Evolutionary conservation across 2,888 invertebrate genomes (phyloP).

Genomic region (Cancer borealis): DNA sequence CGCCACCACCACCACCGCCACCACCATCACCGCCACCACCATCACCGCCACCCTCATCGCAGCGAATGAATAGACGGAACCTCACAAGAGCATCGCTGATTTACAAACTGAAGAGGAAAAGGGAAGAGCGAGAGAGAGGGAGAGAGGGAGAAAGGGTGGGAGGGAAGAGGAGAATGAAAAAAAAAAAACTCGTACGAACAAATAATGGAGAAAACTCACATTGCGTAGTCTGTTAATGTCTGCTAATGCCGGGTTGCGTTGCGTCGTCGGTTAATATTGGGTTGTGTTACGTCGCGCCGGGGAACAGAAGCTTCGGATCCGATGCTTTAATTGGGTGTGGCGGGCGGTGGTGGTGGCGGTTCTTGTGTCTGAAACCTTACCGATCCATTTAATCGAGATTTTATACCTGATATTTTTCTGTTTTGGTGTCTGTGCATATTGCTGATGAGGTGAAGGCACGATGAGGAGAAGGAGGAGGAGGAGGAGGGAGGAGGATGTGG

Average conservation of each 20-base stretch:
- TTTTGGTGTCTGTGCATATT: not conserved
- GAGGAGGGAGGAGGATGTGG: no score
- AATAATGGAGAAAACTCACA: not conserved
- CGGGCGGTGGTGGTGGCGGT: not conserved
- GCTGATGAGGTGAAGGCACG: not conserved
- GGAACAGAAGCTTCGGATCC: not conserved
- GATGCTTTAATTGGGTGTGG: not conserved
- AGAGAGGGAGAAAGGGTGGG: not conserved
- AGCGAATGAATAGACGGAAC: not conserved
- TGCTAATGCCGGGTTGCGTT: not conserved
- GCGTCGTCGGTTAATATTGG: not conserved
- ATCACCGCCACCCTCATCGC: no score
- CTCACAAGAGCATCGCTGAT: constrained; percentile 10
- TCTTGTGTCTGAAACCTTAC: constrained; percentile 1
- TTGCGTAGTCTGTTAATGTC: not conserved
- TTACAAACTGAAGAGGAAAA: not conserved
- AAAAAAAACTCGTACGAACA: not conserved
- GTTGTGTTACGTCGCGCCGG: not conserved
- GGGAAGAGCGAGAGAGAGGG: not conserved
- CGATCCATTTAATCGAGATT: not conserved
- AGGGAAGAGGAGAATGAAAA: not conserved
- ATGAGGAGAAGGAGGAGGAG: not conserved
- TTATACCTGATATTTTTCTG: not conserved
- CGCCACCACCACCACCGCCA: not conserved
- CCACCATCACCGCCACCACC: not conserved